Evolutionary conservation across 1,140 invertebrate species (phyloP), one percentile per base, ranked within the genome.

Genomic region (Megalonaias nervosa): DNA sequence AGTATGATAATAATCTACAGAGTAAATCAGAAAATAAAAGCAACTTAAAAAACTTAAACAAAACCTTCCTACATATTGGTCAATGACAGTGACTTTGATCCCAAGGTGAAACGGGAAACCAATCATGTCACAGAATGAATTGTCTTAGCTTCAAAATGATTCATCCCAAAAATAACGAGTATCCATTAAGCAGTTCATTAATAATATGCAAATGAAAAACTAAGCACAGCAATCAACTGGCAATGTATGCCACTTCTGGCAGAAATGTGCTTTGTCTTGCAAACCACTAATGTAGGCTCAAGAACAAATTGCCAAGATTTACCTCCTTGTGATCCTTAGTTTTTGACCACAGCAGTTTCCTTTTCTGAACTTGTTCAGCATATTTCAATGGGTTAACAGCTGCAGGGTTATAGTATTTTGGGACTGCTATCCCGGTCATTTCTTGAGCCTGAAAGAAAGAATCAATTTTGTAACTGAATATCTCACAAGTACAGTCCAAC

Each of bases 311-410:
- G 77, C 74, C 74, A 68, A 77, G 80, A 60, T 82, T 81, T 81
- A 84, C 86, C 66, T 82, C 85, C 69, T 79, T 81, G 76, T 87
- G 81, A 65, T 90, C 96, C 80, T 95, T 95, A 1, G 79, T 87
- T 69, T 89, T 89, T 15, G 89, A 87, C 96, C 96, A 98, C 12
- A 98, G 90, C 21, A 97, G 91, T 91, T 97, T 97, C 67, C 97
- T 93, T 88, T 98, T 97, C 85, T 97, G 95, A 66, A 96, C 94
- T 90, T 96, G 94, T 83, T 98, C 95, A 19, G 96, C 95, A 88
- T 97, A 96, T 84, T 96, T 96, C 64, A 94, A 93, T 66, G 95
- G 94, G 83, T 95, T 95, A 13, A 96, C 94, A 26, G 94, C 94
- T 5, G 93, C 89, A 17, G 96, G 95, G 91, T 96, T 97, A 84